Evolutionary conservation across 2,113 vertebrate species (phyloP).

Genomic region (Rhadina sibilatrix): DNA sequence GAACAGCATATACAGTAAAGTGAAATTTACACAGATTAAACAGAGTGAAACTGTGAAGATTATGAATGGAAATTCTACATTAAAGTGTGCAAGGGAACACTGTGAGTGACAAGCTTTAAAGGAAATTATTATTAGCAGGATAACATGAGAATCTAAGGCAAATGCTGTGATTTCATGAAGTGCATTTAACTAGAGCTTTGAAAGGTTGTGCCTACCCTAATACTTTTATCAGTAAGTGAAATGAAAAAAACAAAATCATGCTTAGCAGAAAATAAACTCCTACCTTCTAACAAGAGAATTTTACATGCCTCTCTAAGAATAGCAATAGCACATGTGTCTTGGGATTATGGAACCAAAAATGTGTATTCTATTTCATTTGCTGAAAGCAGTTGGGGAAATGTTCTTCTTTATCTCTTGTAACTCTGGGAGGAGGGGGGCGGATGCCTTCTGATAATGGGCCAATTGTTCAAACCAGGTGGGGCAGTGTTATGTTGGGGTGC

Average conservation of each 20-base stretch:
- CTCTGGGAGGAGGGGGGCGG: too few relatives aligned
- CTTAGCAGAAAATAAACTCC: background rate
- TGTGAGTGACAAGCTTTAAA: background rate
- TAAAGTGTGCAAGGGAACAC: background rate
- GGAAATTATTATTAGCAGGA: background rate
- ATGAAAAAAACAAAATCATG: background rate
- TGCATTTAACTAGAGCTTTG: background rate
- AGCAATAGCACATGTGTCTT: fast-evolving
- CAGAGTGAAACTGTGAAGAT: background rate
- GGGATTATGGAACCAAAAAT: too few relatives aligned
- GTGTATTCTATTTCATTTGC: too few relatives aligned
- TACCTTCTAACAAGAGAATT: background rate
- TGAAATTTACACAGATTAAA: background rate
- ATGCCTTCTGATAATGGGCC: too few relatives aligned
- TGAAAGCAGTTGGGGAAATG: too few relatives aligned
- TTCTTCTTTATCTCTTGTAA: too few relatives aligned
- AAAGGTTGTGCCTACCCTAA: background rate
- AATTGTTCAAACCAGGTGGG: too few relatives aligned
- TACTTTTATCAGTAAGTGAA: background rate
- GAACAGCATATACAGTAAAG: background rate
- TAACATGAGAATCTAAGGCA: background rate
- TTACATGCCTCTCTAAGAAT: background rate
- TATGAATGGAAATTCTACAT: background rate
- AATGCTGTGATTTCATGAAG: background rate
- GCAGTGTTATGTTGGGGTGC: too few relatives aligned